A percentile compares a stretch with the other conserved stretches of the same genome.
phyloP scores from a whole-genome alignment of 2,113 vertebrate species.

The Mixornis gularis region DNA sequence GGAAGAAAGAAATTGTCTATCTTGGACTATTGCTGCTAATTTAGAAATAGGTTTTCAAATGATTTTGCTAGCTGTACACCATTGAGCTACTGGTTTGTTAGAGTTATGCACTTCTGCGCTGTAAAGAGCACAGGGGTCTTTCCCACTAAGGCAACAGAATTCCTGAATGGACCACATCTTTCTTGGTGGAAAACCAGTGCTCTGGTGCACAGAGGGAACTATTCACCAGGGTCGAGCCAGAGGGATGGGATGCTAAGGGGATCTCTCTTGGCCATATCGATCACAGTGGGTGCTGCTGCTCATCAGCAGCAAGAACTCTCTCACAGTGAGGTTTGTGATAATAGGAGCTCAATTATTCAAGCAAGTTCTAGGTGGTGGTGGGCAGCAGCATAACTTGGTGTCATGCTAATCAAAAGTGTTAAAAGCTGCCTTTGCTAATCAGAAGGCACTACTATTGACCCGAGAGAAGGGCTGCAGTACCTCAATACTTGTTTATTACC shows the following conservation, averaged over 20 bases:
- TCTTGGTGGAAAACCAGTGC: background rate
- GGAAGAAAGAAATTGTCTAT: background rate
- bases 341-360: rapidly evolving
- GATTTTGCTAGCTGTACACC: background rate
- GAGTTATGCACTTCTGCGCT: background rate
- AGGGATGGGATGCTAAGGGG: background rate
- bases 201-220: background rate
- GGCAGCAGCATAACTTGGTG: background rate
- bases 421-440: background rate
- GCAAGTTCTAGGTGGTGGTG: background rate
- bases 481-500: background rate
- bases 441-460: background rate
- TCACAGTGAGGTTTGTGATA: rapidly evolving
- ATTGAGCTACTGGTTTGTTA: rapidly evolving
- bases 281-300: background rate
- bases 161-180: background rate
- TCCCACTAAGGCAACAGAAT: background rate
- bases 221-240: background rate
- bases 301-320: background rate
- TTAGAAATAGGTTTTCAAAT: background rate
- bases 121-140: background rate
- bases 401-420: background rate
- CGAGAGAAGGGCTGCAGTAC: background rate
- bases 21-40: background rate
- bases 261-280: background rate